Conservation (phyloP, 2,113 vertebrate species). For the Poeciliopsis occidentalis region DNA sequence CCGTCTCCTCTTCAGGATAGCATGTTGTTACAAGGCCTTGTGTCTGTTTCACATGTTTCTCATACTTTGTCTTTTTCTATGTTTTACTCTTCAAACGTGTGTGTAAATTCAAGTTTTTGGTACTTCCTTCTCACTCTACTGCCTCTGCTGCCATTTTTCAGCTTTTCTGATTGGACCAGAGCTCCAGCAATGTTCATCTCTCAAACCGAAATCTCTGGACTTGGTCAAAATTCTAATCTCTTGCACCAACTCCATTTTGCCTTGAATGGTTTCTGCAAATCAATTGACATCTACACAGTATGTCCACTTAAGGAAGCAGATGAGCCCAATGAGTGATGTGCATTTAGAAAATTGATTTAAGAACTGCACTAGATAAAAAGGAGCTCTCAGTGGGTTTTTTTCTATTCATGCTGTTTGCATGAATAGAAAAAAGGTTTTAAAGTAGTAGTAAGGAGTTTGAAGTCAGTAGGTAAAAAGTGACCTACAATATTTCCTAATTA, state of each 20-base stretch:
- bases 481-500: not conserved
- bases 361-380: conserved; percentile 8
- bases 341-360: conserved; percentile 18
- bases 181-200: not conserved
- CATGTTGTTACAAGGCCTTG: too few relatives aligned
- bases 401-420: not conserved
- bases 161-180: not conserved
- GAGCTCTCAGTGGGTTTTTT: not conserved
- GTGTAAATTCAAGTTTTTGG: not conserved
- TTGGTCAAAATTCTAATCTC: not conserved
- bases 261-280: conserved; percentile 29
- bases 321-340: conserved; percentile 29
- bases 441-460: not conserved
- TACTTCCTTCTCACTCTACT: not conserved
- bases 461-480: not conserved
- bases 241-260: not conserved
- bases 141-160: not conserved
- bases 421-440: not conserved
- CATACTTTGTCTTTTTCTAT: not conserved
- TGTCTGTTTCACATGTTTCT: too few relatives aligned
- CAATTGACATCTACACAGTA: conserved; percentile 19
- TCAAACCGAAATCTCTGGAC: not conserved
- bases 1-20: too few relatives aligned
- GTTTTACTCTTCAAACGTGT: not conserved
- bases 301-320: conserved; percentile 19